Conservation (phyloP, 2,797 vertebrate species). For the Eptatretus atami region DNA sequence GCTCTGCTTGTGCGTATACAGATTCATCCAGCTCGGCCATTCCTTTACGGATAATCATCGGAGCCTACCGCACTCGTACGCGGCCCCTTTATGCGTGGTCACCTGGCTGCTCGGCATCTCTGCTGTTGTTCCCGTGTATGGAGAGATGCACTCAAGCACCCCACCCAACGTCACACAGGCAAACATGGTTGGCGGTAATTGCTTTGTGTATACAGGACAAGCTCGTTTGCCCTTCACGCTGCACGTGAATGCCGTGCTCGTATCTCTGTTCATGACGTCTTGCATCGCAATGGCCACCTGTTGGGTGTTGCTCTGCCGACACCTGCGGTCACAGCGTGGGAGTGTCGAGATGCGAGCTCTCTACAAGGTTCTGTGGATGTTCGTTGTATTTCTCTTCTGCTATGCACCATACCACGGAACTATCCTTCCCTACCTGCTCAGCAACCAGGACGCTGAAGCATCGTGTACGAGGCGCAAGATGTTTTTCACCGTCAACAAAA, state of each 20-base stretch:
- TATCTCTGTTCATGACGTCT: not conserved
- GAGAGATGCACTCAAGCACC: not conserved
- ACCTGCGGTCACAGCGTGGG: not conserved
- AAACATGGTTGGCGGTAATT: not conserved
- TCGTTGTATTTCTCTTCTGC: not conserved
- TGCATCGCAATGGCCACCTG: not conserved
- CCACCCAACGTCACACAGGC: not conserved
- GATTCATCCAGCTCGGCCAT: not conserved
- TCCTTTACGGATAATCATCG: not conserved
- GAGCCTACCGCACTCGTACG: not conserved
- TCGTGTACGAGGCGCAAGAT: not conserved
- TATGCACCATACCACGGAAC: not conserved
- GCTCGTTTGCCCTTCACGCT: not conserved
- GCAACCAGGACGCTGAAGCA: not conserved
- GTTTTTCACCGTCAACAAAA: not conserved
- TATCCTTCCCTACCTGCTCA: not conserved
- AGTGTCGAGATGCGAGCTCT: constrained; percentile 4
- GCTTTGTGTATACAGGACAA: not conserved
- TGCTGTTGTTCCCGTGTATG: not conserved
- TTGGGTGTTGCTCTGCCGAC: not conserved
- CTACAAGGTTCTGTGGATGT: constrained; percentile 4
- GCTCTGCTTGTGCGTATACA: constrained; percentile 1
- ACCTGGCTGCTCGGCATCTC: not conserved
- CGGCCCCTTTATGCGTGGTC: not conserved
- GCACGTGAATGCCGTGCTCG: not conserved